Conservation (phyloP, 2,888 invertebrate species). For the Tigriopus californicus region DNA sequence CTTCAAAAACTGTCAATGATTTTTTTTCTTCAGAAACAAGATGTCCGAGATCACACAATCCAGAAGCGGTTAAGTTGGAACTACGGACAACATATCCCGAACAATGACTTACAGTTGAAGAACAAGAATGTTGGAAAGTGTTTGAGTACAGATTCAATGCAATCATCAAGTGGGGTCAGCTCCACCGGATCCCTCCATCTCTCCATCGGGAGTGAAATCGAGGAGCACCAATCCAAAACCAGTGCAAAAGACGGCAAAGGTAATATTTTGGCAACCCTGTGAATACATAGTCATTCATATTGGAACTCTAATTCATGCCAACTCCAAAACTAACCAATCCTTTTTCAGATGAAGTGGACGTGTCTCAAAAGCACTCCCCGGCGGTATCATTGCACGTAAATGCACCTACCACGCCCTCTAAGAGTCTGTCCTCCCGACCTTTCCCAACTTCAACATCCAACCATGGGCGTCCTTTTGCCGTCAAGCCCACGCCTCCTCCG, state of each 20-base stretch:
- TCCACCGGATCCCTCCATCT: slow-evolving; percentile 29
- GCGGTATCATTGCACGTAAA: too few species aligned
- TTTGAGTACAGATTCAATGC: slow-evolving; percentile 28
- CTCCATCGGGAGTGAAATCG: slow-evolving; percentile 20
- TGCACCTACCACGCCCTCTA: too few species aligned
- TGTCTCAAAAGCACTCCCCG: too few species aligned
- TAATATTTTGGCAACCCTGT: too few species aligned
- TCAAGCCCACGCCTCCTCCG: background rate
- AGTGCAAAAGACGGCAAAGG: background rate
- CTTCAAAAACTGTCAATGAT: background rate
- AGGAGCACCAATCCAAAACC: slow-evolving; percentile 17
- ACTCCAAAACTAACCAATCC: too few species aligned
- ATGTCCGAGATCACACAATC: slow-evolving; percentile 33
- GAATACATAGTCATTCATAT: too few species aligned
- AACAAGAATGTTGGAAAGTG: slow-evolving; percentile 21
- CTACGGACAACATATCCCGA: slow-evolving; percentile 28
- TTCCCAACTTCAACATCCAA: too few species aligned
- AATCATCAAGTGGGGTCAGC: slow-evolving; percentile 31
- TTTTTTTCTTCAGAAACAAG: slow-evolving; percentile 30
- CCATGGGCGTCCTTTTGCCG: too few species aligned
- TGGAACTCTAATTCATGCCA: too few species aligned
- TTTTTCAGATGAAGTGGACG: too few species aligned
- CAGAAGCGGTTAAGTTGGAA: slow-evolving; percentile 44
- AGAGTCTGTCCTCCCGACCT: too few species aligned
- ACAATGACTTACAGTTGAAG: slow-evolving; percentile 20